Evolutionary conservation across 2,888 invertebrate species (phyloP), one percentile per base, ranked within the genome.

Genomic region (Agrochola lychnidis): DNA sequence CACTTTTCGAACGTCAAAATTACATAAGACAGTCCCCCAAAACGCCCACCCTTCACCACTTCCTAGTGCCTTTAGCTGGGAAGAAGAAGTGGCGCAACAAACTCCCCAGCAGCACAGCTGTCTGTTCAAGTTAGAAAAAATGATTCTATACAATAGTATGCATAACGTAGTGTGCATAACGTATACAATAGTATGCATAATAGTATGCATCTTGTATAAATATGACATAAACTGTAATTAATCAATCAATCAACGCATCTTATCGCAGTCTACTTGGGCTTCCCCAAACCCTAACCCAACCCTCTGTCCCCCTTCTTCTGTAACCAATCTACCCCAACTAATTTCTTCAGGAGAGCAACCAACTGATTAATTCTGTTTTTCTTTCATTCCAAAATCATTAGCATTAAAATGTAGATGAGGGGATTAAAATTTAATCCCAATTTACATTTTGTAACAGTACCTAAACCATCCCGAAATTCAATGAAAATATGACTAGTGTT

Each of bases 401-500:
- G 83, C 82, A 82, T 86, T 86, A 70, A 82, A 82, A 82, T 79
- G 80, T 79, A 82, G 68, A 82, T 83, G 79, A 84, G 80, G 22
- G 69, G 83, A 84, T 84, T 86, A 86, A 84, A 84, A 70, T 89
- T 78, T 66, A 85, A 82, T 85, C 79, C 64, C 76, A 82, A 85
- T 76, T 76, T 77, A 69, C 71, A 82, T 82, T 85, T 78, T 73
- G 56, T 69, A 62, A 72, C 73, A 57, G 61, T 72, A 36, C 36
- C 36, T 36, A 63, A 70, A 81, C 67, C 66, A 57, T 30, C 14
- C 19, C 19, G 53, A 59, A 79, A 85, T 70, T 66, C 57, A 70
- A 75, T 67, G 45, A 85, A 75, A 81, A 75, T 74, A 81, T 73
- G 40, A 64, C 74, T 80, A 85, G 74, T 74, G n/a, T 16, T 62